A percentile compares a stretch with the other conserved stretches of the same genome.
phyloP scores from a whole-genome alignment of 2,888 invertebrate genomes.

The Rhimphoctona megacephalus region DNA sequence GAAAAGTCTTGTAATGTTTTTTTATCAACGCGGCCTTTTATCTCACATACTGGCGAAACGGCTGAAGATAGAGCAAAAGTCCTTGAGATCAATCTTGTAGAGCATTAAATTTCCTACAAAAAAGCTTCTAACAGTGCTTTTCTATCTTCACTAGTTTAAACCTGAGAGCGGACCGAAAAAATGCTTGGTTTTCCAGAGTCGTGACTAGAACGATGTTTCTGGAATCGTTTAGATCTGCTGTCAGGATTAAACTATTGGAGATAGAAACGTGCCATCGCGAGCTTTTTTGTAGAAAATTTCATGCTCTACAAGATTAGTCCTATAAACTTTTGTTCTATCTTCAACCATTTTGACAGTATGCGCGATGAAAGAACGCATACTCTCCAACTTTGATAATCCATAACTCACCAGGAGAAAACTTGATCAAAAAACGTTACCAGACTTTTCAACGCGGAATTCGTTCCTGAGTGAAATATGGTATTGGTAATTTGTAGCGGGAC shows the following conservation, averaged over 20 bases:
- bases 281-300: not conserved
- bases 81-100: not conserved
- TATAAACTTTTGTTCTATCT: not conserved
- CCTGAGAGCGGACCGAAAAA: not conserved
- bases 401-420: not conserved
- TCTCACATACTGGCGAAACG: not conserved
- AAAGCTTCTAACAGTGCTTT: not conserved
- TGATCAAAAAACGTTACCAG: not conserved
- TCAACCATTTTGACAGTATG: not conserved
- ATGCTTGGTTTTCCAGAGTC: too few species aligned
- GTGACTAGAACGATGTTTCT: not conserved
- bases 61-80: not conserved
- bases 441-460: not conserved
- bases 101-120: not conserved
- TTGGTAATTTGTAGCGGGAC: not conserved
- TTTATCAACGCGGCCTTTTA: not conserved
- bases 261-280: not conserved
- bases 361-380: not conserved
- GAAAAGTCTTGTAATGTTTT: not conserved
- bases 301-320: not conserved
- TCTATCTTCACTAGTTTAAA: not conserved
- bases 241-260: not conserved
- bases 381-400: not conserved
- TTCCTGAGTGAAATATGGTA: not conserved
- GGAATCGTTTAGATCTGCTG: not conserved